Percentiles rank a stretch among this genome's conserved stretches.
Evolutionary conservation across 2,888 invertebrate species (phyloP).

Genomic region (Ceraclea dissimilis): DNA sequence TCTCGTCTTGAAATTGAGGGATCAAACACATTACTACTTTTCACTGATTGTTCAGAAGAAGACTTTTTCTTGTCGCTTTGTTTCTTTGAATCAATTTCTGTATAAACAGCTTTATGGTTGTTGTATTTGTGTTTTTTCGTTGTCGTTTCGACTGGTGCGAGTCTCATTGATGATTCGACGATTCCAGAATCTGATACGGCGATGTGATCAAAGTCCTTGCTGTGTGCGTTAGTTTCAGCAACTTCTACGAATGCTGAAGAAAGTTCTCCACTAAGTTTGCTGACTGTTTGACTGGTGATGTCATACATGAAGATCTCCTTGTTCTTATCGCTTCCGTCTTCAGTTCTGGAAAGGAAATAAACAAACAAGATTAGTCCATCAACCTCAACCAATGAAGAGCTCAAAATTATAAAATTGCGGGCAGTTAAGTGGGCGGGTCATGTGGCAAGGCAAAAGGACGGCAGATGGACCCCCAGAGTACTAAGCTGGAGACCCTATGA

Average conservation of each 20-base stretch:
- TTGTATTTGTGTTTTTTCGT: constrained; percentile 14
- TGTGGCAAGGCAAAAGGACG: too few species aligned
- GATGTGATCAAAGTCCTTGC: constrained; percentile 54
- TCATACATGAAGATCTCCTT: constrained; percentile 87
- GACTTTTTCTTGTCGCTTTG: constrained; percentile 11
- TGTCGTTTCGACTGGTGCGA: constrained; percentile 14
- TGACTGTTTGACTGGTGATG: constrained; percentile 63
- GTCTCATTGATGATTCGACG: constrained; percentile 25
- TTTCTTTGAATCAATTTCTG: constrained; percentile 23
- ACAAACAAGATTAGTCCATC: background rate
- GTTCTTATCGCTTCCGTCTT: constrained; percentile 40
- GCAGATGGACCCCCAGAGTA: too few species aligned
- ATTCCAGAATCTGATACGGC: constrained; percentile 46
- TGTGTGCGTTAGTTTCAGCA: constrained; percentile 73
- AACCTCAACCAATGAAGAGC: background rate
- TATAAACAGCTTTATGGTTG: constrained; percentile 22
- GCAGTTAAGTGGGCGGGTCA: too few species aligned
- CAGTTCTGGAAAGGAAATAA: constrained; percentile 38
- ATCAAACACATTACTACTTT: background rate
- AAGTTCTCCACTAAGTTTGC: constrained; percentile 71
- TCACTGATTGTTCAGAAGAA: background rate
- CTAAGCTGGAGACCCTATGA: too few species aligned
- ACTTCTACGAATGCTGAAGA: constrained; percentile 81
- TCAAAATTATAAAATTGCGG: too few species aligned
- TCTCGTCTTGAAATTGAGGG: background rate